Evolutionary conservation across 2,113 vertebrate species (phyloP).

Genomic region (Trichomycterus rosablanca): DNA sequence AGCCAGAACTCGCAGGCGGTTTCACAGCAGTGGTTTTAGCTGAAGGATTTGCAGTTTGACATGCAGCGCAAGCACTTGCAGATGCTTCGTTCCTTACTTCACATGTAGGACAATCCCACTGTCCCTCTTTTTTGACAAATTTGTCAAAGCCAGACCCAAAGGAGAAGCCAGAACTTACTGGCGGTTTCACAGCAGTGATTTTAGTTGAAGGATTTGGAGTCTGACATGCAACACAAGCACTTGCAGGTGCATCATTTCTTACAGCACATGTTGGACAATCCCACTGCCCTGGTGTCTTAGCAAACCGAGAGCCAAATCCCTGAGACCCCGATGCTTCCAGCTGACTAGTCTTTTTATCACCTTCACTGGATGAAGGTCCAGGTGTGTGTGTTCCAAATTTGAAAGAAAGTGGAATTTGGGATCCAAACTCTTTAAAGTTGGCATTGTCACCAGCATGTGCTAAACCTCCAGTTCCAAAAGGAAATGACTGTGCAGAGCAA

Average conservation of each 20-base stretch:
- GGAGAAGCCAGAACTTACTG: neutral
- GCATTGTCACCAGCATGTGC: slow-evolving; percentile 45
- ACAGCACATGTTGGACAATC: slow-evolving; percentile 67
- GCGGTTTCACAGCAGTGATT: slow-evolving; percentile 15
- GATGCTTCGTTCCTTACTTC: slow-evolving; percentile 69
- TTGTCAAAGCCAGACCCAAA: slow-evolving; percentile 33
- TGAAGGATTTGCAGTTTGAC: slow-evolving; percentile 45
- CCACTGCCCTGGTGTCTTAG: slow-evolving; percentile 72
- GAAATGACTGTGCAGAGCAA: slow-evolving; percentile 35
- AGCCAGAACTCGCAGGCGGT: no score
- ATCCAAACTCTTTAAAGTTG: slow-evolving; percentile 56
- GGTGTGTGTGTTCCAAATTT: slow-evolving; percentile 61
- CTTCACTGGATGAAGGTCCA: slow-evolving; percentile 19
- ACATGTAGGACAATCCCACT: slow-evolving; percentile 76
- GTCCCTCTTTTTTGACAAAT: slow-evolving; percentile 60
- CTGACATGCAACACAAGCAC: slow-evolving; percentile 70
- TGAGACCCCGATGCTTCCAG: neutral
- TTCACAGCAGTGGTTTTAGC: no score
- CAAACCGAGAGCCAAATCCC: slow-evolving; percentile 62
- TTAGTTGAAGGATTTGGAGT: slow-evolving; percentile 44
- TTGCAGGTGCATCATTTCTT: slow-evolving; percentile 64
- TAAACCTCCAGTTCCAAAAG: slow-evolving; percentile 69
- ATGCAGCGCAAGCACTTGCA: slow-evolving; percentile 63
- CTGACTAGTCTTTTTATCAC: neutral
- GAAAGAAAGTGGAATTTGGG: slow-evolving; percentile 58